Evolutionary conservation across 2,797 vertebrate genomes (phyloP).

Genomic region (Sebastes minor): DNA sequence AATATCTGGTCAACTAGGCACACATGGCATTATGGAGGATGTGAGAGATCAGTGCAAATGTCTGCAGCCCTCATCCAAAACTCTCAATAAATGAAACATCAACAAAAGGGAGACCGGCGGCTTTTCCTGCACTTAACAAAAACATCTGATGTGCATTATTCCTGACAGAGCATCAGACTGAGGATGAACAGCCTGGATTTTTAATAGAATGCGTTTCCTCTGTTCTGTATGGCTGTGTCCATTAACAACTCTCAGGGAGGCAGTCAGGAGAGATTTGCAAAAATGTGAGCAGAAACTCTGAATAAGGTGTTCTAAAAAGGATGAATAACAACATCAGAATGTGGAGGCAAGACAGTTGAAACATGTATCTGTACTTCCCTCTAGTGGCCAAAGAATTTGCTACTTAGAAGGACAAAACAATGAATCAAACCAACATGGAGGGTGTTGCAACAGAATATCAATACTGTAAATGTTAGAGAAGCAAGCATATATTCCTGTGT

Average conservation of each 20-base stretch:
- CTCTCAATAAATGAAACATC: constrained; percentile 84
- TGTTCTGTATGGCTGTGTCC: constrained; percentile 32
- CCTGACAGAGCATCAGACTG: constrained; percentile 69
- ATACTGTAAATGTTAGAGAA: background rate
- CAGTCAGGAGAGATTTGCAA: constrained; percentile 50
- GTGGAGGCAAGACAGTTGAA: background rate
- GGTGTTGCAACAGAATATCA: background rate
- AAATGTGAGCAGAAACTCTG: constrained; percentile 46
- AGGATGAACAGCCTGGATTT: constrained; percentile 68
- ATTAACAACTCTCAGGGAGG: constrained; percentile 65
- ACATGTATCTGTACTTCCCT: constrained; percentile 62
- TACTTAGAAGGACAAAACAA: background rate
- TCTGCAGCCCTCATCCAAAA: constrained; percentile 75
- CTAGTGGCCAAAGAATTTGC: constrained; percentile 64
- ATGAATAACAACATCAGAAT: constrained; percentile 33
- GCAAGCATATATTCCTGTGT: background rate
- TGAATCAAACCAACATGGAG: background rate
- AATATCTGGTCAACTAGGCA: constrained; percentile 78
- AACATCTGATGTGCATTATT: constrained; percentile 85
- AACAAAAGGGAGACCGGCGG: constrained; percentile 75
- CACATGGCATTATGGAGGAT: constrained; percentile 78
- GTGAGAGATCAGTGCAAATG: constrained; percentile 78
- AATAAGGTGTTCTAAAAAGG: constrained; percentile 3
- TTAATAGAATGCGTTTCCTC: constrained; percentile 66
- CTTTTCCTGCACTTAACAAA: constrained; percentile 81